These are phyloP conservation scores for Cosmia trapezina DNA, from an alignment of 2,888 invertebrate genomes.

Conservation along the genomic window DNA sequence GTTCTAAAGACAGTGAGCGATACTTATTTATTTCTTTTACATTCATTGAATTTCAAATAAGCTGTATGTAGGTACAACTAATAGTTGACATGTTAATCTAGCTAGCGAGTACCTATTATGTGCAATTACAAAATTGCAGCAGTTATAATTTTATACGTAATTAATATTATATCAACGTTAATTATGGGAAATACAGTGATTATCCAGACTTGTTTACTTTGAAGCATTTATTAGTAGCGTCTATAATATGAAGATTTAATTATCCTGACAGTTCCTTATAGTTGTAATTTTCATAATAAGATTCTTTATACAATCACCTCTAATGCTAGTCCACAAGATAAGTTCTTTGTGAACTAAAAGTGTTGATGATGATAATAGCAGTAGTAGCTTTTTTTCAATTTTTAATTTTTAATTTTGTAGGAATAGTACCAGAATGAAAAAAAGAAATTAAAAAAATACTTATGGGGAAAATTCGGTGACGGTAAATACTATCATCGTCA, in stretches of 20 bases:
- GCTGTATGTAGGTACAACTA: slow-evolving; percentile 23
- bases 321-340: neutral
- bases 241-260: slow-evolving; percentile 2
- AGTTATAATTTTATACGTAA: slow-evolving; percentile 16
- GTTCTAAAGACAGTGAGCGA: slow-evolving; percentile 21
- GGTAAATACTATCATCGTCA: too few species aligned
- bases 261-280: slow-evolving; percentile 30
- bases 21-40: slow-evolving; percentile 41
- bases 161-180: slow-evolving; percentile 26
- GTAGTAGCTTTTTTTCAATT: neutral
- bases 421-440: too few species aligned
- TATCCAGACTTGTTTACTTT: slow-evolving; percentile 32
- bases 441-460: too few species aligned
- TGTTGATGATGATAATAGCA: neutral
- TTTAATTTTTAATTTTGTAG: too few species aligned
- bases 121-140: too few species aligned
- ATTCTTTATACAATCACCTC: neutral
- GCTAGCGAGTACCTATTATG: slow-evolving; percentile 25
- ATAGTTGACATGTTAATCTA: slow-evolving; percentile 32
- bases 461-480: too few species aligned
- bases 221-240: neutral
- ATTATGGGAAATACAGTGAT: slow-evolving; percentile 28
- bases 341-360: neutral
- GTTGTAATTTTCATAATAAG: slow-evolving; percentile 11
- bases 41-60: slow-evolving; percentile 58